These are phyloP conservation scores for Actinia equina DNA, from an alignment of 64 coral and sea anemone species.

Conservation along the genomic window DNA sequence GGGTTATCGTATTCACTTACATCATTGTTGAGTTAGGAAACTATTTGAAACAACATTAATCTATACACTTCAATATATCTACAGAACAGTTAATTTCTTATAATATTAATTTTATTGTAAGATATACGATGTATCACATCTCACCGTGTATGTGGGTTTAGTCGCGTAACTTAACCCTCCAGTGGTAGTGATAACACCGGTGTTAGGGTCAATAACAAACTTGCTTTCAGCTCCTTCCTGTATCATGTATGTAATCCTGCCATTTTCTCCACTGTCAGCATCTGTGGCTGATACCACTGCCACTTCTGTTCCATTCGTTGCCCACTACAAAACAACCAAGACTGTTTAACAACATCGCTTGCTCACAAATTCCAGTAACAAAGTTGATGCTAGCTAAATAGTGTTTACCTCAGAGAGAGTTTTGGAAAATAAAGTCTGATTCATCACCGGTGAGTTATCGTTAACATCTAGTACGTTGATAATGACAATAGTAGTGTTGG, in stretches of 20 bases:
- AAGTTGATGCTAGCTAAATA: not conserved
- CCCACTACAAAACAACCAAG: constrained; percentile 31
- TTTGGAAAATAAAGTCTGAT: not conserved
- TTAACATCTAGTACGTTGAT: constrained; percentile 72
- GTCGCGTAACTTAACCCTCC: constrained; percentile 20
- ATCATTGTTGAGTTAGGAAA: too few relatives aligned
- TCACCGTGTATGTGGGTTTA: constrained; percentile 1
- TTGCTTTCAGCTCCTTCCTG: constrained; percentile 47
- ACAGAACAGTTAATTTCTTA: too few relatives aligned
- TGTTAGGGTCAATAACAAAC: constrained; percentile 54
- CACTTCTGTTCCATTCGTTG: constrained; percentile 47
- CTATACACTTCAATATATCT: too few relatives aligned
- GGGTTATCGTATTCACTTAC: too few relatives aligned
- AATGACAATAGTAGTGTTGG: constrained; percentile 30
- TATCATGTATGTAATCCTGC: constrained; percentile 48
- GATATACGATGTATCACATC: not conserved
- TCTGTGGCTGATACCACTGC: constrained; percentile 46
- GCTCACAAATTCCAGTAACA: not conserved
- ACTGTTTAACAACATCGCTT: not conserved
- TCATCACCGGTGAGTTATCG: constrained; percentile 60
- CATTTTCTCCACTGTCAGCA: constrained; percentile 41
- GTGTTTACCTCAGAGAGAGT: not conserved
- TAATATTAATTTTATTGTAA: not conserved
- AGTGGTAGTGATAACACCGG: constrained; percentile 59
- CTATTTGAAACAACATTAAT: too few relatives aligned